phyloP scores from a whole-genome alignment of 2,888 invertebrate species.

The Parelbella ahira region DNA sequence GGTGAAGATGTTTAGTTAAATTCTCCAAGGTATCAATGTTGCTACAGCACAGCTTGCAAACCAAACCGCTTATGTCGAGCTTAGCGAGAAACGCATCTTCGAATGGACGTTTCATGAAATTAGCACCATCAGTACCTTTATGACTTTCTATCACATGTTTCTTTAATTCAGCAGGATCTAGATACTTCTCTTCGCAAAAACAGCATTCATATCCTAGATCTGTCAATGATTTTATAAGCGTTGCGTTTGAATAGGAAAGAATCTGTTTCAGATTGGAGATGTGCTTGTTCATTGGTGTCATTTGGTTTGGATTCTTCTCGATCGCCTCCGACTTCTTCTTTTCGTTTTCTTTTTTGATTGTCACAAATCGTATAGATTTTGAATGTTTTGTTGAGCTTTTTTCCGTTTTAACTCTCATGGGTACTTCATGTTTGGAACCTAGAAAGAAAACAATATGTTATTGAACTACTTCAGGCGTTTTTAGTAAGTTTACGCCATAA shows the following conservation, averaged over 20 bases:
- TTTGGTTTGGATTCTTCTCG: no score
- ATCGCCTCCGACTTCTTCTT: no score
- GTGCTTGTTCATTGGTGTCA: no score
- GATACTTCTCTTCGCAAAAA: conserved; percentile 43
- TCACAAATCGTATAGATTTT: no score
- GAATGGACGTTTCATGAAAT: neutral
- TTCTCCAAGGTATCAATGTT: conserved; percentile 22
- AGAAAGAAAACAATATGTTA: conserved; percentile 23
- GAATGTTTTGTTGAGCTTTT: no score
- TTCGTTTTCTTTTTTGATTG: no score
- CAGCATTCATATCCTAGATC: conserved; percentile 46
- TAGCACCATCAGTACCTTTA: neutral
- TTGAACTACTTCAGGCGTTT: no score
- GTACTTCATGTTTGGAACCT: conserved; percentile 28
- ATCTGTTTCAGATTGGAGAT: conserved; percentile 41
- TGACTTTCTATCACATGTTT: conserved; percentile 40
- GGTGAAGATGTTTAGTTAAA: conserved; percentile 32
- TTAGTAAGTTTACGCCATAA: no score
- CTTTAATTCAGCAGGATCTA: conserved; percentile 42
- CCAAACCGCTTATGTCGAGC: conserved; percentile 41
- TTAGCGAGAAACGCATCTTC: conserved; percentile 33
- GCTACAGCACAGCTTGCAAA: conserved; percentile 38
- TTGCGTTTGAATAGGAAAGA: conserved; percentile 50
- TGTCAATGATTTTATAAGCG: conserved; percentile 43
- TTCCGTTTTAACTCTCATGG: conserved; percentile 10